phyloP scores from a whole-genome alignment of 2,113 vertebrate genomes.

The Morone chrysops region DNA sequence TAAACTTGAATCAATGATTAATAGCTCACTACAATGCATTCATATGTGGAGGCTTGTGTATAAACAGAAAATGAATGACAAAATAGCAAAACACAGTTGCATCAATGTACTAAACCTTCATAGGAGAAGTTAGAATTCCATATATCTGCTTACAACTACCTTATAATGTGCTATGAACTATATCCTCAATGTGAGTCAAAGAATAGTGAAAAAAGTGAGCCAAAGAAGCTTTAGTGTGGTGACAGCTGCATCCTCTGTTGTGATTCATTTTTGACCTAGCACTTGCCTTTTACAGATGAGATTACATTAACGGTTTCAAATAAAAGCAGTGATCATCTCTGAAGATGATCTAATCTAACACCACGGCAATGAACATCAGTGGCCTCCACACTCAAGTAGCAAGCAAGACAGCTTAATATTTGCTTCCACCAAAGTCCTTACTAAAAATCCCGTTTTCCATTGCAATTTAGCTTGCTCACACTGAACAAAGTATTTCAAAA shows the following conservation, averaged over 20 bases:
- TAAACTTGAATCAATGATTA: neutral
- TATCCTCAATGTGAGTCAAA: neutral
- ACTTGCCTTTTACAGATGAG: neutral
- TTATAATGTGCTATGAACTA: neutral
- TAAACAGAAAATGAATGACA: neutral
- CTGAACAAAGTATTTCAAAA: neutral
- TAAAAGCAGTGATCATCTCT: neutral
- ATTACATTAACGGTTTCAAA: neutral
- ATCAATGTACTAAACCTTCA: neutral
- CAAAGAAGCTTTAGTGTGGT: neutral
- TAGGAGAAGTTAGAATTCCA: neutral
- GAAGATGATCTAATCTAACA: neutral
- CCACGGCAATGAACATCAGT: neutral
- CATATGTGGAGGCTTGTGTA: neutral
- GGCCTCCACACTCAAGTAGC: neutral
- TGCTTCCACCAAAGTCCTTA: neutral
- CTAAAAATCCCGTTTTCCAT: neutral
- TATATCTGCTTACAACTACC: neutral
- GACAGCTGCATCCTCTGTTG: neutral
- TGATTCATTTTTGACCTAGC: neutral
- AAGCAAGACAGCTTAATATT: too few relatives aligned
- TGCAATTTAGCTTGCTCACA: neutral
- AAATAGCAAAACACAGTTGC: neutral
- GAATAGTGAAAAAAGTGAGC: too few relatives aligned
- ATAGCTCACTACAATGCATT: neutral